These are phyloP conservation scores for Apistogramma diplotaenia DNA, from an alignment of 2,113 vertebrate species.

Conservation along the genomic window DNA sequence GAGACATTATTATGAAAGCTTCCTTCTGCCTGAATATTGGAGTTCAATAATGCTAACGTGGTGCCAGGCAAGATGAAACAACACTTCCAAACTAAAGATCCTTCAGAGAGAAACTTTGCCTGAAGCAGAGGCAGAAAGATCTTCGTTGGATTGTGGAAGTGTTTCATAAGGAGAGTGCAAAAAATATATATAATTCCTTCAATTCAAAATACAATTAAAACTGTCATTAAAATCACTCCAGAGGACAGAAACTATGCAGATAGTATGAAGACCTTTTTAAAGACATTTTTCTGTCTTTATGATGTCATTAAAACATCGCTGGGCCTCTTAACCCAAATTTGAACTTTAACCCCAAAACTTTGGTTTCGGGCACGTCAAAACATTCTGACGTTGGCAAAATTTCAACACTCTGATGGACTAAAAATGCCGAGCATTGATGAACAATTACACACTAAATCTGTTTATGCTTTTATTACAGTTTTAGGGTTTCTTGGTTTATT, in stretches of 20 bases:
- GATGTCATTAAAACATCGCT: not conserved
- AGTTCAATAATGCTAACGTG: not conserved
- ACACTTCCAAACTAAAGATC: not conserved
- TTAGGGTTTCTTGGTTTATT: not conserved
- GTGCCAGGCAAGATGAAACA: not conserved
- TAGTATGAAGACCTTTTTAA: too few relatives aligned
- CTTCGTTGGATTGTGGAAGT: not conserved
- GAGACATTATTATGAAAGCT: not conserved
- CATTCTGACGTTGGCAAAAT: not conserved
- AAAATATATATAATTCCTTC: not conserved
- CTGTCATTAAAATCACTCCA: not conserved
- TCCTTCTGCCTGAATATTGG: not conserved
- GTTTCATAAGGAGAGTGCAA: not conserved
- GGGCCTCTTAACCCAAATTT: not conserved
- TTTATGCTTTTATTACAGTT: not conserved
- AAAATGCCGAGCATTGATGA: too few relatives aligned
- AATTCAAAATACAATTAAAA: not conserved
- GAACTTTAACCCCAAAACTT: not conserved
- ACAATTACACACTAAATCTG: not conserved
- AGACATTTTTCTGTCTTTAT: too few relatives aligned
- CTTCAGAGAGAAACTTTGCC: not conserved
- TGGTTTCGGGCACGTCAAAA: not conserved
- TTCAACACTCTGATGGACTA: not conserved
- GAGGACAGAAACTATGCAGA: too few relatives aligned
- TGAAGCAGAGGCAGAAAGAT: not conserved